Base-by-base conservation (phyloP, 2,888 invertebrate genomes). In the Isoperla grammatica region DNA sequence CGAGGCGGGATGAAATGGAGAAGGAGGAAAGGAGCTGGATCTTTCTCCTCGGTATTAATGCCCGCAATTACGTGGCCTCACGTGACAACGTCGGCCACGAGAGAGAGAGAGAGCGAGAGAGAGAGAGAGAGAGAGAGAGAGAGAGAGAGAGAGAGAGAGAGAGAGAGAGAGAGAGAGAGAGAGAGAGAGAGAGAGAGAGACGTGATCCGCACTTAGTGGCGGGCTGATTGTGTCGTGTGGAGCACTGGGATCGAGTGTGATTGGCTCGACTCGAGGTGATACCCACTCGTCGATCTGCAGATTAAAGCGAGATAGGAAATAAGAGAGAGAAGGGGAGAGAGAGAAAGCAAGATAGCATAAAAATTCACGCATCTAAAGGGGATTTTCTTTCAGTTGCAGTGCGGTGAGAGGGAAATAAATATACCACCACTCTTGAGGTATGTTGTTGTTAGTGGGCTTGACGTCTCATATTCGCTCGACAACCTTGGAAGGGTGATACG, bases 191-290 rank as follows among this genome's bases (percentile, higher is more conserved):
- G 13, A 19, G n/a, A n/a, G 45, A 13, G n/a, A 23, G 12, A 17
- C 48, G 37, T 37, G 39, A 48, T 48, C 48, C 57, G 20, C 37
- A 57, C 46, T 48, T 57, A 57, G 68, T 68, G 69, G 70, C 67
- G 60, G 29, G 67, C 67, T 56, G 66, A 67, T 69, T 68, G 69
- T 70, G 69, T 71, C 70, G 69, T 66, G 65, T 68, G 70, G 70
- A 71, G 71, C 71, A 70, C 69, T 68, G 69, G 67, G 68, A 66
- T 69, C 68, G 65, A 72, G 71, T 65, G 69, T 64, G 64, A 69
- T 71, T 68, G 67, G 45, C 64, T 59, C 58, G 66, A 68, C 65
- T 4, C 29, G 37, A 53, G 53, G 55, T 43, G 55, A 40, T 29
- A 40, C 39, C 54, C 12, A 39, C 54, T 54, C 50, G 50, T 15